Evolutionary conservation across 2,888 invertebrate species (phyloP), one percentile per base, ranked within the genome.

Genomic region (Hesperia comma): DNA sequence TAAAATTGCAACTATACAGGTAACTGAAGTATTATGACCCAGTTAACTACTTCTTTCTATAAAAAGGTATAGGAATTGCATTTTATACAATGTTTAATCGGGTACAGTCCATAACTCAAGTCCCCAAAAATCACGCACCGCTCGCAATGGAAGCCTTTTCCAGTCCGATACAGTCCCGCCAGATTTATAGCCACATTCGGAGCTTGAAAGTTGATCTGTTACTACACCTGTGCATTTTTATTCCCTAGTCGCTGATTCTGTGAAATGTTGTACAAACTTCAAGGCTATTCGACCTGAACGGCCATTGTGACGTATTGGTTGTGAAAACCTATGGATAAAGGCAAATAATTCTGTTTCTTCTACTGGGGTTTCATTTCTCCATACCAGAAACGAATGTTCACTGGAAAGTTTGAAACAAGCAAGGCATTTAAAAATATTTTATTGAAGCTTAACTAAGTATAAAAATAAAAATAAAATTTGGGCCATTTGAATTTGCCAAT

Each of bases 101-200:
- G 21, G 58, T 58, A 58, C 26, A 58, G 58, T 58, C 58, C 58
- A 58, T 58, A 58, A 43, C 43, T 58, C 58, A 58, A 43, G 43
- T 43, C 43, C 17, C 55, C 55, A 58, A 58, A 41, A 43, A 58
- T 58, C 41, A 43, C 21, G 41, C 41, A 2, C 41, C 14, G 32
- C 58, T 26, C 43, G 43, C 43, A 43, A 32, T 58, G 58, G 58
- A 58, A 41, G 21, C 57, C 41, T 57, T 57, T 57, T 41, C 41
- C 57, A 57, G 58, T 43, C 26, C 58, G 43, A 58, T 58, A 58
- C 41, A 43, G 58, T 58, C 26, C 37, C 43, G 32, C 43, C 32
- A 43, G 32, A 58, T 58, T 58, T 58, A 58, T 58, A 26, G 58
- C 57, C 17, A 21, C 43, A 32, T 58, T 43, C 58, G 43, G 43